Evolutionary conservation across 2,888 invertebrate genomes (phyloP).

Genomic region (Hydropsyche betteni): DNA sequence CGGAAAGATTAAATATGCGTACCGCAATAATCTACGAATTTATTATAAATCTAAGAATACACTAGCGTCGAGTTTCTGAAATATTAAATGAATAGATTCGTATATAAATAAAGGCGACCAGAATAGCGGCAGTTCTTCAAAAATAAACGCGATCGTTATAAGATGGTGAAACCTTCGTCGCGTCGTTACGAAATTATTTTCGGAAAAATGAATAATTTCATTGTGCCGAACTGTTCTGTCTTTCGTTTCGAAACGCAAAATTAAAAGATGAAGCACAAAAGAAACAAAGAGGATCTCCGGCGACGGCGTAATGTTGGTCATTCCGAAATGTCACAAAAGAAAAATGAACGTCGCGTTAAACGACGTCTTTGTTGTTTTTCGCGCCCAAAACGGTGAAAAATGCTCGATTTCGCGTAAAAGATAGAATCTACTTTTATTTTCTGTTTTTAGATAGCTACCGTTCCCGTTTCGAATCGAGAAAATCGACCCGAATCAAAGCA

Average conservation of each 20-base stretch:
- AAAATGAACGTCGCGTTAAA: constrained; percentile 21
- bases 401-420: neutral
- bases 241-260: constrained; percentile 28
- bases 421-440: no score
- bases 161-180: constrained; percentile 5
- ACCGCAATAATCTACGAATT: no score
- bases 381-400: constrained; percentile 13
- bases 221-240: neutral
- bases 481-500: no score
- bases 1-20: no score
- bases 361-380: constrained; percentile 4
- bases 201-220: constrained; percentile 26
- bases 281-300: constrained; percentile 22
- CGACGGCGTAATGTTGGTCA: constrained; percentile 26
- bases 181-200: neutral
- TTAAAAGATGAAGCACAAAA: constrained; percentile 23
- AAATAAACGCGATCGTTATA: neutral
- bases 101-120: no score
- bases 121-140: no score
- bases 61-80: no score
- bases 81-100: no score
- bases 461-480: no score
- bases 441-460: no score
- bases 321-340: constrained; percentile 22
- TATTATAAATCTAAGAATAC: no score